Evolutionary conservation across 2,888 invertebrate genomes (phyloP), one percentile per base, ranked within the genome.

Genomic region (Argyra leucocephala): DNA sequence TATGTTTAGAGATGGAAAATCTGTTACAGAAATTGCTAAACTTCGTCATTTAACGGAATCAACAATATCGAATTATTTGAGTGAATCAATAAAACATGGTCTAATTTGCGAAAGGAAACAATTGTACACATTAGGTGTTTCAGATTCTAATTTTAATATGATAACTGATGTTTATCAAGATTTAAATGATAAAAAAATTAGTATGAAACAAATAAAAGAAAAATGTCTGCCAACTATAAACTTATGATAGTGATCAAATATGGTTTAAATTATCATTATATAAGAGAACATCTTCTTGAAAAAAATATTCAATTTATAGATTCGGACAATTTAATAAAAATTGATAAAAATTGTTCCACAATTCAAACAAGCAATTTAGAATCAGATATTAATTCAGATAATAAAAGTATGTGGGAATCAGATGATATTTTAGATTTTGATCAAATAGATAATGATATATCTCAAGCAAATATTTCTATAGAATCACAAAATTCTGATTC

Each of bases 1-100:
- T 3, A 70, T 81, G 70, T 82, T 78, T 71, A 73, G 76, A 61
- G 67, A 73, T 12, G 79, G 81, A 10, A 73, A 76, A 48, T 74
- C 75, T 37, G 60, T 77, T 0, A 67, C 72, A 61, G 72, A 78
- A 70, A 77, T 81, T 58, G 80, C 81, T 0, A 70, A 73, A 15
- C 70, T 72, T 65, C 76, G 74, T 71, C 74, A 69, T n/a, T 7
- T 69, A 21, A 24, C 60, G 3, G 61, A 48, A 12, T 57, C 31
- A 12, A 68, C 69, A 15, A 22, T 66, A 26, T 18, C 22, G 5
- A 36, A 61, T 22, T 63, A 68, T 59, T 59, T 69, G 10, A 21
- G 12, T 23, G 65, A 62, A 22, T 24, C 66, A 36, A 67, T 68
- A 7, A 64, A 65, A 62, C 24, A 18, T 2, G 69, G 69, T 22